Percentiles rank a stretch among this genome's conserved stretches.
Conservation (phyloP, 2,797 vertebrate species). For the Onychomys torridus region DNA sequence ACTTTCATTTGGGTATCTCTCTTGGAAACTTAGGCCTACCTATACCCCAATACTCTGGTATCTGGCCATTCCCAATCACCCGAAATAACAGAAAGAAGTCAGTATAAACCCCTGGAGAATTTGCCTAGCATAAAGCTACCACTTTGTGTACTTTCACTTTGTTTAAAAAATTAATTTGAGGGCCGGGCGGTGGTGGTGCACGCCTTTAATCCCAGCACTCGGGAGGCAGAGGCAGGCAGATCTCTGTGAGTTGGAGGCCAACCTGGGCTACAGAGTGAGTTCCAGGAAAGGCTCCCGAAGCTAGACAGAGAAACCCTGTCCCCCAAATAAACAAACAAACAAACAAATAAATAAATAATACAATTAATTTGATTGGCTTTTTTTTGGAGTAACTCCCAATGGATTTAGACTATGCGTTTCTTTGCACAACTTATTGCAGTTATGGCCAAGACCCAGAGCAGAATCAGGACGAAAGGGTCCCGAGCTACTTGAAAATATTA, state of each 20-base stretch:
- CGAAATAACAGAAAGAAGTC: not conserved
- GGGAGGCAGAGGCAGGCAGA: no score
- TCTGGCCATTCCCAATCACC: not conserved
- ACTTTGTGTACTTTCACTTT: not conserved
- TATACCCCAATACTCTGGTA: not conserved
- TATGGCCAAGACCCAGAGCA: not conserved
- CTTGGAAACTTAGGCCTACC: not conserved
- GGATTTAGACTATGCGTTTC: not conserved
- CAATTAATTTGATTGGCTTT: constrained; percentile 12
- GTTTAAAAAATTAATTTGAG: constrained; percentile 29
- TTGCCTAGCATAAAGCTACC: not conserved
- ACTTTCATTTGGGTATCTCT: not conserved
- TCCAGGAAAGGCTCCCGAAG: no score
- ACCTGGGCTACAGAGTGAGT: no score
- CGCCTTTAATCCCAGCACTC: no score
- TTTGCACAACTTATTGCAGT: not conserved
- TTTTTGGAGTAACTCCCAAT: not conserved
- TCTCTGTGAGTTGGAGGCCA: no score
- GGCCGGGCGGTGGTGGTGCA: no score
- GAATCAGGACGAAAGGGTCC: not conserved
- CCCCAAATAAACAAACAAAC: no score
- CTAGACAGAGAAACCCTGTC: no score
- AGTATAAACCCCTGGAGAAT: not conserved
- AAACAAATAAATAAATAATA: not conserved
- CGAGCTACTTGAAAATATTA: not conserved